Evolutionary conservation across 2,888 invertebrate species (phyloP).

Genomic region (Napeogenes inachia): DNA sequence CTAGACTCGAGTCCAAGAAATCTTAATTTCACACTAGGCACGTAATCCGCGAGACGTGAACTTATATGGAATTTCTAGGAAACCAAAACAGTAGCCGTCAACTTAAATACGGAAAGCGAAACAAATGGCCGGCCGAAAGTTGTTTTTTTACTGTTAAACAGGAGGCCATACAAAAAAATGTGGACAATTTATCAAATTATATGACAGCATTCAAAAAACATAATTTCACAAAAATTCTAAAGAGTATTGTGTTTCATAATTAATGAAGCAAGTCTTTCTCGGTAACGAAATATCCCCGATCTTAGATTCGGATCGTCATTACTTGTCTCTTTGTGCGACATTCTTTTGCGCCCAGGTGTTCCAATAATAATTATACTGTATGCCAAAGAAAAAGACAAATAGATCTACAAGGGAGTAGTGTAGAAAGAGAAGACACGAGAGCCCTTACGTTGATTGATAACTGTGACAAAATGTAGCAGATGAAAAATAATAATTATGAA

Average conservation of each 20-base stretch:
- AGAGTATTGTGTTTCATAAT: constrained; percentile 76
- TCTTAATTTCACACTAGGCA: constrained; percentile 28
- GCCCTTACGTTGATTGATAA: constrained; percentile 77
- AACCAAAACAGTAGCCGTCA: constrained; percentile 31
- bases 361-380: constrained; percentile 74
- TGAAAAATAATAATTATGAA: constrained; percentile 78
- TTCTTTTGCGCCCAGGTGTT: constrained; percentile 77
- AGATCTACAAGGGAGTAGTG: constrained; percentile 36
- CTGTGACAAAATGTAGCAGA: constrained; percentile 78
- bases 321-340: constrained; percentile 76
- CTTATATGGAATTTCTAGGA: constrained; percentile 27
- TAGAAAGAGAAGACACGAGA: constrained; percentile 47
- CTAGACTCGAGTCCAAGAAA: constrained; percentile 21
- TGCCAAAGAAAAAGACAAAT: constrained; percentile 49
- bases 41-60: constrained; percentile 25
- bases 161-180: constrained; percentile 42
- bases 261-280: constrained; percentile 76
- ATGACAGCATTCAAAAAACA: constrained; percentile 68
- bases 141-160: constrained; percentile 46
- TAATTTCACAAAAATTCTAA: constrained; percentile 71
- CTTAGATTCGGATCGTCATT: constrained; percentile 76
- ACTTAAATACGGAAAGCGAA: constrained; percentile 31
- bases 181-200: constrained; percentile 67
- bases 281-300: constrained; percentile 74
- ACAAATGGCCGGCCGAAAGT: constrained; percentile 25